Percentiles rank a stretch among this genome's conserved stretches.
These are phyloP conservation scores for Goniozus legneri DNA, from an alignment of 1,140 invertebrate species.

Conservation along the genomic window DNA sequence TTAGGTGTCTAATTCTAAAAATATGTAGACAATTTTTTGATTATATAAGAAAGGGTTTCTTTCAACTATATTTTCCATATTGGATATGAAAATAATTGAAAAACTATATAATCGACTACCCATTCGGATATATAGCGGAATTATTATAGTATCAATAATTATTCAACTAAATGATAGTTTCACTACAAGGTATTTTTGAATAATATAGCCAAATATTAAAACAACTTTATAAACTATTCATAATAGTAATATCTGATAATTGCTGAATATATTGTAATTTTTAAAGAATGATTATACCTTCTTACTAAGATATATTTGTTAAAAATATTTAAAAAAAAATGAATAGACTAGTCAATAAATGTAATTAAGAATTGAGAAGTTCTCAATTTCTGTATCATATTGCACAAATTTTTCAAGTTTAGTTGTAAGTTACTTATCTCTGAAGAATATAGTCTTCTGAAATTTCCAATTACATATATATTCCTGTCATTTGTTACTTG, in stretches of 20 bases:
- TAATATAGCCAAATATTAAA: not conserved
- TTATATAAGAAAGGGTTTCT: not conserved
- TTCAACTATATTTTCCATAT: not conserved
- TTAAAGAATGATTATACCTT: not conserved
- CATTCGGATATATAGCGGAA: no score
- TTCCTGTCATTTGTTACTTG: not conserved
- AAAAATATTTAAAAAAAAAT: not conserved
- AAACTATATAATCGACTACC: not conserved
- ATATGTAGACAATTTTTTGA: no score
- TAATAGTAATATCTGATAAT: not conserved
- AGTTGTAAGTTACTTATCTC: not conserved
- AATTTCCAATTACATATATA: not conserved
- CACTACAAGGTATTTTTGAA: not conserved
- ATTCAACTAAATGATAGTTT: not conserved
- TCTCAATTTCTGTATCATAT: not conserved
- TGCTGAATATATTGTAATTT: not conserved
- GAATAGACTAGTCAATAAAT: not conserved
- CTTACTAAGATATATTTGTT: not conserved
- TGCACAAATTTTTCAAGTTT: not conserved
- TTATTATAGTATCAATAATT: not conserved
- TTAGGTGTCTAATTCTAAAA: not conserved
- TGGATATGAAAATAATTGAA: not conserved
- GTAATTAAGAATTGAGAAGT: not conserved
- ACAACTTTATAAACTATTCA: not conserved
- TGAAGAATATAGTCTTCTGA: not conserved